Evolutionary conservation across 2,113 vertebrate genomes (phyloP), one percentile per base, ranked within the genome.

Genomic region (Scatophagus argus): DNA sequence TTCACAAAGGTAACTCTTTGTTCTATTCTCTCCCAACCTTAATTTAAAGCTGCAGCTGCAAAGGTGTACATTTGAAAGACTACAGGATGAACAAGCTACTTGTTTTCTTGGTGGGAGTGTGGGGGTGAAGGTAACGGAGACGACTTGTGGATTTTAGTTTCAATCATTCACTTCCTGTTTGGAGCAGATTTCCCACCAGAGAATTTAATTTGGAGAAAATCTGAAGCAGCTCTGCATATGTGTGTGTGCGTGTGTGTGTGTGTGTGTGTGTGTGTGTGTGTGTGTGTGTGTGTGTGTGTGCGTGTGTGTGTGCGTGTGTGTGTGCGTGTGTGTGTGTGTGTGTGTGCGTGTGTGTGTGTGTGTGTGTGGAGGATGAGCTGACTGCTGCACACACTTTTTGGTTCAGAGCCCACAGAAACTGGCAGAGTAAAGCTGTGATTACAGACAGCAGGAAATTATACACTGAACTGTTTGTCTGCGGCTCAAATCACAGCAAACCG

Each of bases 331-430:
- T n/a, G 58, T 51, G 56, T 72, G 29, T 72, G 41, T 72, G 38
- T 58, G 19, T 32, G 51, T 58, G 52, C 7, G 6, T n/a, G n/a
- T n/a, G n/a, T n/a, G n/a, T n/a, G 36, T 41, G 36, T 52, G 34
- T 55, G 54, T 46, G 29, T 8, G 41, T 34, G 47, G 3, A 44
- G 47, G 65, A 67, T 5, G 49, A 68, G 54, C 23, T 41, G 49
- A 52, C 47, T 27, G 64, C 34, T 67, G 23, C 23, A 52, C 64
- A 21, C 65, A 29, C 54, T 58, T 17, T 41, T 29, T 71, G 58
- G 76, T 79, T 39, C 8, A 1, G 32, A 63, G 76, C 76, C 76
- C 58, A 71, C 76, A 79, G 77, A 65, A 79, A 79, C 77, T 79
- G 77, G 68, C 77, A 64, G 51, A 65, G 59, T 58, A 44, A 56